Evolutionary conservation across 92 coral and sea anemone genomes (phyloP), one percentile per base, ranked within the genome.

Genomic region (Epizoanthus rinbou): DNA sequence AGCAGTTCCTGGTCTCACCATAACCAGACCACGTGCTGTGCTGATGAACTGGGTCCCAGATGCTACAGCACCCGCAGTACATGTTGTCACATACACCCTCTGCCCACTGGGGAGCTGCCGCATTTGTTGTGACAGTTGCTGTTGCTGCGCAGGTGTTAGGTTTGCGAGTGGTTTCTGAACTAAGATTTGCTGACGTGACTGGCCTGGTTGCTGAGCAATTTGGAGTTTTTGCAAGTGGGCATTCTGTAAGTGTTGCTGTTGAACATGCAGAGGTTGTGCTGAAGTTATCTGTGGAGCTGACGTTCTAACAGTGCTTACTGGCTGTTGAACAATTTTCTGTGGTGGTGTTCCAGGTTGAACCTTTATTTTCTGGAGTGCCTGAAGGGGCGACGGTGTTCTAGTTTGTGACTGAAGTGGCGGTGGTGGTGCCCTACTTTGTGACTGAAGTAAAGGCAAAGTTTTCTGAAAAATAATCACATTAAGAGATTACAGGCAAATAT

Each of bases 401-500:
- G 41, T 11, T 37, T 35, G 76, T 18, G 54, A 70, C 53, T 37
- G 69, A 74, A 50, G 85, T 50, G 53, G 23, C 10, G 62, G 47
- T 50, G 84, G 66, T 18, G 74, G 94, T 57, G 90, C 74, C 70
- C 86, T 82, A 35, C 85, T 85, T 86, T 88, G 95, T 3, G 91
- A 82, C 71, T 98, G 94, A 69, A 95, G 83, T 85, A 95, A 66
- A 16, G 98, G 98, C 22, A 95, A 85, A 33, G 98, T 95, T 91
- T 92, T 91, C 98, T 95, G 82, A 73, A 62, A 52, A 15, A 31
- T 41, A 75, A 80, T 41, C 11, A 8, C 24, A 56, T 58, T 14
- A 16, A 19, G 69, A 54, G 21, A 37, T 57, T 16, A 50, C 43
- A 37, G 43, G 5, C 43, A 37, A 37, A 37, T 37, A 37, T 4